Base-by-base conservation (phyloP, 1,140 invertebrate genomes). In the Diachasmimorpha longicaudata region DNA sequence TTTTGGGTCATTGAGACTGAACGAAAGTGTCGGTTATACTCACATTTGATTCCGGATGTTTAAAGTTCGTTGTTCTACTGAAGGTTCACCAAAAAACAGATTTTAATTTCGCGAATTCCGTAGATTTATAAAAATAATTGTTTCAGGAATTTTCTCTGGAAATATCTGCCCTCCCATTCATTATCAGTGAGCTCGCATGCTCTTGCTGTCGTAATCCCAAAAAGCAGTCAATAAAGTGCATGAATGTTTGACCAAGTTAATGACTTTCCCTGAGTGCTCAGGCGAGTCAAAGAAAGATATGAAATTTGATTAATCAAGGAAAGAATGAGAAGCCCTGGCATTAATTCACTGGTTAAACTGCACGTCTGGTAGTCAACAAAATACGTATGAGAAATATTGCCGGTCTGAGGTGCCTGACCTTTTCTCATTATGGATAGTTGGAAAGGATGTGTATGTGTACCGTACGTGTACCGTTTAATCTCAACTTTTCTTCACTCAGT, bases 321-420 rank as follows among this genome's bases (percentile, higher is more conserved):
- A 69, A 44, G 72, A 44, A 74, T 79, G 79, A 78, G 79, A 78
- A 63, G 52, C 79, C 76, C 79, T 80, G 79, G 70, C 19, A 73
- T 70, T 76, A 68, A 80, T 80, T 77, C 74, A 77, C 46, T 68
- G 70, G 46, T 44, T 66, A 67, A 72, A 63, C 71, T 72, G 48
- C 75, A 75, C 58, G 74, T 71, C 76, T 76, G 77, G 58, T 42
- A 76, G 72, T 44, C 77, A 46, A 75, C 58, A 44, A 75, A 78
- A 25, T 63, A 25, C 23, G 31, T 76, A 72, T 72, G 74, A 76
- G 70, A 71, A 68, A 73, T 78, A 52, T 58, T 67, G 72, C 68
- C 63, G 52, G 58, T 52, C 46, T 46, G 68, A 78, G 74, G 73
- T 72, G 42, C 39, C 73, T 78, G 73, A 67, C 55, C 77, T 78